Conservation (phyloP, 2,113 vertebrate species). For the Triplophysa dalaica region DNA sequence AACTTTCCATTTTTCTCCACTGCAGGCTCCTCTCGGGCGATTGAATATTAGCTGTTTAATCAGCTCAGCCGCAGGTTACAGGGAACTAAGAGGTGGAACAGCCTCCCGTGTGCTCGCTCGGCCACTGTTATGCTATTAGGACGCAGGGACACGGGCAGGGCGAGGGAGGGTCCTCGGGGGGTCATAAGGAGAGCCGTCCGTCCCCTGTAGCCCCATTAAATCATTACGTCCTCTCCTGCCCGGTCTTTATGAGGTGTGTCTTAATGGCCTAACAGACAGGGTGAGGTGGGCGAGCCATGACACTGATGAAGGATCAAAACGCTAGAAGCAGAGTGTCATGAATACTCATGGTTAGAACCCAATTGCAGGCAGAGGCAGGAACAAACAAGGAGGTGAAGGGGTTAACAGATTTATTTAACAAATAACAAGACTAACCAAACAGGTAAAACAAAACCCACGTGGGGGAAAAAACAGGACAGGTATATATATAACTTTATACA, state of each 20-base stretch:
- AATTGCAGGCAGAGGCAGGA: too few species aligned
- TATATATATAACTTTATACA: too few species aligned
- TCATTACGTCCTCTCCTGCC: conserved; percentile 82
- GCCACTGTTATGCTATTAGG: conserved; percentile 80
- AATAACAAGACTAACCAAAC: too few species aligned
- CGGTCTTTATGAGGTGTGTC: conserved; percentile 90
- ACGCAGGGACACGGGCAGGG: conserved; percentile 84
- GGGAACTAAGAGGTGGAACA: conserved; percentile 80
- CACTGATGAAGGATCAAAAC: neutral
- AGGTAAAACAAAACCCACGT: too few species aligned
- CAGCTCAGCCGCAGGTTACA: conserved; percentile 83
- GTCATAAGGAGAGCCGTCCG: conserved; percentile 81
- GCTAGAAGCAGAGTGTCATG: neutral
- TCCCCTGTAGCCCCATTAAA: conserved; percentile 88
- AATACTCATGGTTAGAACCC: too few species aligned
- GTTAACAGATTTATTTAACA: too few species aligned
- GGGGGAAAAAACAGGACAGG: too few species aligned
- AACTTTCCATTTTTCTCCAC: conserved; percentile 52
- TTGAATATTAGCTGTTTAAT: conserved; percentile 92
- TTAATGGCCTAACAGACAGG: conserved; percentile 89
- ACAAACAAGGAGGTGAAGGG: too few species aligned
- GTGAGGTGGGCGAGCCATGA: conserved; percentile 80
- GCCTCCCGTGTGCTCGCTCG: conserved; percentile 72
- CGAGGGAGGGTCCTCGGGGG: conserved; percentile 81
- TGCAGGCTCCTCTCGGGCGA: conserved; percentile 58